Evolutionary conservation across 2,888 invertebrate species (phyloP).

Genomic region (Ptilodon capucinus): DNA sequence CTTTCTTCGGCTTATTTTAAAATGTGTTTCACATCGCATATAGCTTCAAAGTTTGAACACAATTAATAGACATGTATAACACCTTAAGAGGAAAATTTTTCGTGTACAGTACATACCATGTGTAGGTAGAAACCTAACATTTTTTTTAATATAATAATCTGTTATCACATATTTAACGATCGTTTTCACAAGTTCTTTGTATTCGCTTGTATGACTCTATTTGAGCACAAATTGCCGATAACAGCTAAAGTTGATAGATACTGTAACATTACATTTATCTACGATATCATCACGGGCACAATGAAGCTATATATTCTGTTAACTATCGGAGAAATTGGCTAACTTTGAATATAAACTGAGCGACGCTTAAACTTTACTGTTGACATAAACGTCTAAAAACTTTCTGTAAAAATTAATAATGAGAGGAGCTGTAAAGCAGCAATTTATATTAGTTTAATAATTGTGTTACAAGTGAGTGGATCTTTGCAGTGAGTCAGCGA

Average conservation of each 20-base stretch:
- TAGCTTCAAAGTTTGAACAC: too few relatives aligned
- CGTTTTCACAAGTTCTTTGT: conserved; percentile 36
- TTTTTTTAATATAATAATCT: conserved; percentile 34
- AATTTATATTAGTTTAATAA: too few relatives aligned
- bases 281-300: conserved; percentile 25
- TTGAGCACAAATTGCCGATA: conserved; percentile 46
- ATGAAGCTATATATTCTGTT: conserved; percentile 18
- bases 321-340: conserved; percentile 15
- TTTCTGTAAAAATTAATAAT: not conserved
- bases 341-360: conserved; percentile 28
- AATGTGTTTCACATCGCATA: too few relatives aligned
- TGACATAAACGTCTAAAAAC: not conserved
- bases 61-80: too few relatives aligned
- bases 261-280: conserved; percentile 39
- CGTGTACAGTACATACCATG: too few relatives aligned
- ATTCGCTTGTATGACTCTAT: conserved; percentile 47
- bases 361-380: conserved; percentile 3
- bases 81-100: too few relatives aligned
- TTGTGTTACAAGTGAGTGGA: too few relatives aligned
- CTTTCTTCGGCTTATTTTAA: too few relatives aligned
- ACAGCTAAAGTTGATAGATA: conserved; percentile 47
- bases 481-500: too few relatives aligned
- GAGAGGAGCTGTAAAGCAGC: not conserved
- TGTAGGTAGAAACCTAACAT: not conserved
- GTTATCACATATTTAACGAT: conserved; percentile 32